Conservation (phyloP, 2,113 vertebrate genomes). For the Oncorhynchus tshawytscha region DNA sequence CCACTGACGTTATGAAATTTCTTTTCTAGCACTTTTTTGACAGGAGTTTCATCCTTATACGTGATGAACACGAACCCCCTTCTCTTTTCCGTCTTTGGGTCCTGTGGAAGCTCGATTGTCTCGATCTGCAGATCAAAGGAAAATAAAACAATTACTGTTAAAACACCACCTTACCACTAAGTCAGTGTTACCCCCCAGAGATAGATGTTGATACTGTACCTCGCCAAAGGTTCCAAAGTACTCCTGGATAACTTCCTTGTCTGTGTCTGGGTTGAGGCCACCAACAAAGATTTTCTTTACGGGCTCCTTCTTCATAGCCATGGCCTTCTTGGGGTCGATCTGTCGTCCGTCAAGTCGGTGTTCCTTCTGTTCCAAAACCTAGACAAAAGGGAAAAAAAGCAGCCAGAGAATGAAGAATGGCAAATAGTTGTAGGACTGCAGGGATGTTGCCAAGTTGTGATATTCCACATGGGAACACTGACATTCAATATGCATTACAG, state of each 20-base stretch:
- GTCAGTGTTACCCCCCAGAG: not conserved
- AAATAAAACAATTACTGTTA: not conserved
- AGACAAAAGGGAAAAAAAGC: not conserved
- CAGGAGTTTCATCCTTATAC: conserved; percentile 92
- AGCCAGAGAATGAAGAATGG: no score
- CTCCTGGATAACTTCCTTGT: conserved; percentile 94
- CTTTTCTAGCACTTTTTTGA: conserved; percentile 95
- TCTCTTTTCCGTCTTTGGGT: conserved; percentile 96
- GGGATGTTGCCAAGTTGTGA: no score
- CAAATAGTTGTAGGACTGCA: no score
- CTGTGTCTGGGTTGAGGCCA: conserved; percentile 93
- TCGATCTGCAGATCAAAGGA: conserved; percentile 79
- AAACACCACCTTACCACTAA: no score
- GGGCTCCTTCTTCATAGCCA: conserved; percentile 98
- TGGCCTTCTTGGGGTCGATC: conserved; percentile 97
- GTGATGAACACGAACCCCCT: conserved; percentile 98
- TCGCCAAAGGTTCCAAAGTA: conserved; percentile 96
- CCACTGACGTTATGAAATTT: conserved; percentile 95
- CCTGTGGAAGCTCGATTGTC: conserved; percentile 96
- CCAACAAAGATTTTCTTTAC: conserved; percentile 99
- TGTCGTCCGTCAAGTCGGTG: conserved; percentile 93
- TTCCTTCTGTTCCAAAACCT: conserved; percentile 97
- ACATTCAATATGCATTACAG: no score
- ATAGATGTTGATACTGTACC: conserved; percentile 61
- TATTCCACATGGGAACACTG: no score